Base-by-base conservation (phyloP, 2,113 vertebrate genomes). In the Lamprologus tigripictilis region DNA sequence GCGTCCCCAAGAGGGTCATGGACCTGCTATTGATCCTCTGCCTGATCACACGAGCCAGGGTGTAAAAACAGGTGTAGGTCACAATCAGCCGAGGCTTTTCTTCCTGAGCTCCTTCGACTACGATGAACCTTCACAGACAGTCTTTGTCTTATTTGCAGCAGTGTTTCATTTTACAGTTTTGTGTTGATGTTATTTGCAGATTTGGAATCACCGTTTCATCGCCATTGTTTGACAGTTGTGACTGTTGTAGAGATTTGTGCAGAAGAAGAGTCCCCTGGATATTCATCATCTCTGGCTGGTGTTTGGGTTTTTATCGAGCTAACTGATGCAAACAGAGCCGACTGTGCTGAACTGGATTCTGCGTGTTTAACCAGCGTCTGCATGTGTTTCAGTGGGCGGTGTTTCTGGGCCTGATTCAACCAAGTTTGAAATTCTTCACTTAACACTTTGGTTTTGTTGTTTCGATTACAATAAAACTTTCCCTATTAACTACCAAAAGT, bases 111-210 rank as follows among this genome's bases (percentile, higher is more conserved):
- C 58, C 58, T 35, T 63, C 0, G 9, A 35, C 17, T 35, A n/a
- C 17, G 9, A 35, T 1, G 3, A 12, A 66, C 33, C 61, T 66
- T 3, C 61, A 37, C 61, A n/a, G 31, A 12, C 31, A 73, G 9
- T 26, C 21, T 73, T 73, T 42, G 66, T 73, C 66, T 73, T 2
- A 26, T 45, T 73, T 73, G 63, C 63, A 68, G 8, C 63, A 14
- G 19, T 68, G 66, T 45, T 45, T 23, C 37, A 73, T 26, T 7
- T 0, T 3, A 42, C 37, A 16, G 37, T 73, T 73, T 16, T 26
- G 4, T 26, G 21, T 2, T 73, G 5, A 68, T 68, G n/a, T 10
- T 26, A 37, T 68, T 40, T 40, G 37, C 11, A 68, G 19, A 40
- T 68, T 40, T 68, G 35, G 9, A 68, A 40, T 71, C 12, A 42